These are phyloP conservation scores for Corythornis leucogaster DNA, from an alignment of 2,797 vertebrate genomes.

Conservation along the genomic window DNA sequence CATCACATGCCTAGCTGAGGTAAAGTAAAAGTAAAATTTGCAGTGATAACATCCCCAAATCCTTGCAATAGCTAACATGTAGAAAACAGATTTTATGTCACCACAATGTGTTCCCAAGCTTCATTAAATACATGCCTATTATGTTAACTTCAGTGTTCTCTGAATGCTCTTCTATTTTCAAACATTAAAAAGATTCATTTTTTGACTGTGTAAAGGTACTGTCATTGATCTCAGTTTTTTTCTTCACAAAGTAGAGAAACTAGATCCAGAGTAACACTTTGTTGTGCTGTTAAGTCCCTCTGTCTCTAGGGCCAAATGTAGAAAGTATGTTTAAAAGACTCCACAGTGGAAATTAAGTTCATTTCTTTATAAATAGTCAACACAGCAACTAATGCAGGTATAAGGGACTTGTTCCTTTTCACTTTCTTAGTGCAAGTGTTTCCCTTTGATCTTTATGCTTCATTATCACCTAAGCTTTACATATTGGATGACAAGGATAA, in stretches of 20 bases:
- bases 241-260: neutral
- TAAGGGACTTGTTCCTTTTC: neutral
- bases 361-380: neutral
- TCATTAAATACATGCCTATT: neutral
- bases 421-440: neutral
- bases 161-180: neutral
- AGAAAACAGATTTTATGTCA: neutral
- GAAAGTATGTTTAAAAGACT: neutral
- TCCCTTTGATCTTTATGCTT: conserved; percentile 19
- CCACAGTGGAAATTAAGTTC: neutral
- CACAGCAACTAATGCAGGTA: neutral
- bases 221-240: neutral
- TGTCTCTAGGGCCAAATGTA: neutral
- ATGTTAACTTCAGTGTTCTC: neutral
- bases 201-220: neutral
- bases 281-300: neutral
- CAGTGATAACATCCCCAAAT: neutral
- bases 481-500: conserved; percentile 19
- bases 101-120: neutral
- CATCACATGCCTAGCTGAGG: neutral
- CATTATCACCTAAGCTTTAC: conserved; percentile 7
- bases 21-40: neutral
- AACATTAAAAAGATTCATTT: neutral
- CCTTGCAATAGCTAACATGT: neutral
- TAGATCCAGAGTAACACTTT: neutral